Percentiles rank a stretch among this genome's conserved stretches.
These are phyloP conservation scores for Mylabris phalerata DNA, from an alignment of 1,140 invertebrate genomes.

Conservation along the genomic window DNA sequence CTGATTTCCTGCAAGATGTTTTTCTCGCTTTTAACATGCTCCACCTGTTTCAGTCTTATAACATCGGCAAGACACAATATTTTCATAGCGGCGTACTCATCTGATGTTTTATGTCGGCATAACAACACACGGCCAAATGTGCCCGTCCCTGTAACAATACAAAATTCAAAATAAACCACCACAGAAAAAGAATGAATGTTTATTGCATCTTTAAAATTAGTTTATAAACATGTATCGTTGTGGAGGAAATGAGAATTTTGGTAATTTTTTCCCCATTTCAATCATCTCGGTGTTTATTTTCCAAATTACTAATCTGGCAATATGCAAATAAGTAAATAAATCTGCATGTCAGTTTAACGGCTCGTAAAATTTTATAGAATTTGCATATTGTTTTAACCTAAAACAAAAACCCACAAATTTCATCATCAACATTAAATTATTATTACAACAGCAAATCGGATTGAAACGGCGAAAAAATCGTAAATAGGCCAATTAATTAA, in stretches of 20 bases:
- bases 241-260: no score
- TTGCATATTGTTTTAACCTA: no score
- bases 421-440: no score
- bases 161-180: not conserved
- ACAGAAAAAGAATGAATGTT: no score
- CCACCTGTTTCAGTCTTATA: slow-evolving; percentile 86
- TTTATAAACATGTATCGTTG: no score
- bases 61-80: slow-evolving; percentile 87
- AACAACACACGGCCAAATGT: slow-evolving; percentile 89
- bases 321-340: not conserved
- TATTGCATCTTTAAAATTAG: no score
- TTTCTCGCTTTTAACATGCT: slow-evolving; percentile 93
- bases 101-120: slow-evolving; percentile 70
- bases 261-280: not conserved
- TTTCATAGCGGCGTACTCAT: slow-evolving; percentile 83
- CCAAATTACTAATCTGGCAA: not conserved
- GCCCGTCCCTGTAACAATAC: slow-evolving; percentile 71
- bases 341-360: no score
- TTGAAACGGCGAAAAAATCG: no score
- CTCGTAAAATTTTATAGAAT: no score
- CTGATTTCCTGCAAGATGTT: slow-evolving; percentile 79
- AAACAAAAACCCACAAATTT: no score
- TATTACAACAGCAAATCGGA: no score
- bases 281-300: not conserved
- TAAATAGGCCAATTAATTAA: no score